These are phyloP conservation scores for Scelioninae gen. 1 DNA, from an alignment of 2,888 invertebrate genomes.

Conservation along the genomic window DNA sequence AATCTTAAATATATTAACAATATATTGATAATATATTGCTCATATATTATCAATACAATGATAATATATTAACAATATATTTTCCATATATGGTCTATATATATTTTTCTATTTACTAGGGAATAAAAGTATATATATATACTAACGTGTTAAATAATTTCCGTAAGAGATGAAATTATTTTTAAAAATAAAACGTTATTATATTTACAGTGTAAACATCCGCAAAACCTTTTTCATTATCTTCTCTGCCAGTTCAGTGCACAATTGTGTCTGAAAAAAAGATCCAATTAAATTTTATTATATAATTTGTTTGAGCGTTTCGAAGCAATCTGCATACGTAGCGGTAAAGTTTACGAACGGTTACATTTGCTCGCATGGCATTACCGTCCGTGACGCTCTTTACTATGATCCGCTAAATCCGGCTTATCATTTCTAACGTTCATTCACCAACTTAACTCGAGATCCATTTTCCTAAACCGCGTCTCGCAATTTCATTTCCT, in stretches of 20 bases:
- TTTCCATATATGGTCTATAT: too few species aligned
- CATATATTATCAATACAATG: too few species aligned
- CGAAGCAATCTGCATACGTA: slow-evolving; percentile 55
- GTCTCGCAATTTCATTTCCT: slow-evolving; percentile 30
- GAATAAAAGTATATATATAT: too few species aligned
- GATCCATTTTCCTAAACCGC: slow-evolving; percentile 16
- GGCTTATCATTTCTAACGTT: slow-evolving; percentile 29
- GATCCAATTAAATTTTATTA: slow-evolving; percentile 42
- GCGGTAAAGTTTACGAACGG: slow-evolving; percentile 60
- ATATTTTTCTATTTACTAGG: too few species aligned
- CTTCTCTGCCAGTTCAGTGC: neutral
- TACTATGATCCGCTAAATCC: slow-evolving; percentile 20
- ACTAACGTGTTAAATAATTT: too few species aligned
- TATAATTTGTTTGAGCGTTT: slow-evolving; percentile 22
- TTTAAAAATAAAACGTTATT: too few species aligned
- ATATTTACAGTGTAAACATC: too few species aligned
- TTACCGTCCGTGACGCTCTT: slow-evolving; percentile 24
- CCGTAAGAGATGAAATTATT: too few species aligned
- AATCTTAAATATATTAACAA: too few species aligned
- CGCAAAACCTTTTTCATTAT: too few species aligned
- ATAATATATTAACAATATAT: too few species aligned
- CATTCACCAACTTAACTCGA: slow-evolving; percentile 12
- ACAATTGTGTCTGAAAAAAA: neutral
- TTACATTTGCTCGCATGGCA: slow-evolving; percentile 34
- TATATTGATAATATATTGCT: too few species aligned